Evolutionary conservation across 1,140 invertebrate genomes (phyloP), one percentile per base, ranked within the genome.

Genomic region (Teleogryllus occipitalis): DNA sequence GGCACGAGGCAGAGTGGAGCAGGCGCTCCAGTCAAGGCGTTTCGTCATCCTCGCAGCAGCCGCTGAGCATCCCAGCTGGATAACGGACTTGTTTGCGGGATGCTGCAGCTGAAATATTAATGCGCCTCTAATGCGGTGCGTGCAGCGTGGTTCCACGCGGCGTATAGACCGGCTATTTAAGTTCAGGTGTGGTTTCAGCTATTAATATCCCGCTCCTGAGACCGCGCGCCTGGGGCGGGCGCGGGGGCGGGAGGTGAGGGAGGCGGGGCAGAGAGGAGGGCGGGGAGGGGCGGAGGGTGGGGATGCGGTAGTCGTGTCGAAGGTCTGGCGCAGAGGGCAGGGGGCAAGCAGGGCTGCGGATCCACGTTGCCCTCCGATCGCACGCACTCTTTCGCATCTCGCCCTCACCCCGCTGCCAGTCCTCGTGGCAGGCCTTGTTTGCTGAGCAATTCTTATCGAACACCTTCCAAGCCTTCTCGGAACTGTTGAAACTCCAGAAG

Each of bases 41-140:
- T 65, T 65, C 54, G 54, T 65, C 54, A 65, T 65, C 54, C 54
- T 10, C 27, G 27, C 27, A 14, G 54, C 54, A 65, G 54, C 54
- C 10, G 18, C 54, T 18, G 54, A 65, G 54, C 54, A 65, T 65
- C 54, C 54, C 18, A 65, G 54, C 54, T 65, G 54, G 54, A 65
- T 65, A 65, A 65, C 54, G 54, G 54, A 65, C 54, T 65, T 65
- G 54, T 65, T 65, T 65, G 54, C 54, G 18, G 18, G 54, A 18
- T 65, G 54, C 54, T 65, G 54, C 54, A 65, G 54, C 54, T 65
- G 54, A 65, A 65, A 65, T 65, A 65, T 65, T 65, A 65, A 65
- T 65, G 54, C 54, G 54, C 54, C 54, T 18, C 54, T 65, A 65
- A 65, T 65, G 54, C 54, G 54, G 18, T 10, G 54, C 54, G 54